Evolutionary conservation across 1,140 invertebrate genomes (phyloP).

Genomic region (Thaumetopoea pityocampa): DNA sequence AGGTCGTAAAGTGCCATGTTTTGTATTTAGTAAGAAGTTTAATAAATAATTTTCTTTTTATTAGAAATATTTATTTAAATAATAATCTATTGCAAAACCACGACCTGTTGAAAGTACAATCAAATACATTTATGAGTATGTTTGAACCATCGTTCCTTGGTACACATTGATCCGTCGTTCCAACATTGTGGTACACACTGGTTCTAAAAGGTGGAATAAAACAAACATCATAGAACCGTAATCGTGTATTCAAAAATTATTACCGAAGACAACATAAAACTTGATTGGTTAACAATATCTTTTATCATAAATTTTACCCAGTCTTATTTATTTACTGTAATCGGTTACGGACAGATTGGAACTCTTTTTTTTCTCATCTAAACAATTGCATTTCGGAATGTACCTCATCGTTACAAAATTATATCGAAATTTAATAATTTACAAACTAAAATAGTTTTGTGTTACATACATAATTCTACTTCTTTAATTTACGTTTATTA

Average conservation of each 20-base stretch:
- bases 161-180: too few relatives aligned
- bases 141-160: too few relatives aligned
- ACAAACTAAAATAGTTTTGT: slow-evolving; percentile 5
- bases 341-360: slow-evolving; percentile 14
- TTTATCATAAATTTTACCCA: slow-evolving; percentile 24
- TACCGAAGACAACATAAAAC: slow-evolving; percentile 14
- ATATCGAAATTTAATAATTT: slow-evolving; percentile 11
- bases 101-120: too few relatives aligned
- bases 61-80: too few relatives aligned
- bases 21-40: too few relatives aligned
- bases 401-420: slow-evolving; percentile 12
- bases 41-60: too few relatives aligned
- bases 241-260: slow-evolving; percentile 14
- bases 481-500: too few relatives aligned
- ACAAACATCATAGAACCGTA: slow-evolving; percentile 9
- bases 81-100: too few relatives aligned
- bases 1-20: too few relatives aligned
- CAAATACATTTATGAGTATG: too few relatives aligned
- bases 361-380: slow-evolving; percentile 5
- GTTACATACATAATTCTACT: too few relatives aligned
- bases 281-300: slow-evolving; percentile 14
- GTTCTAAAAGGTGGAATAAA: background rate
- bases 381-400: slow-evolving; percentile 15
- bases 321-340: slow-evolving; percentile 19
- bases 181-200: too few relatives aligned